Percentiles rank a stretch among this genome's conserved stretches.
Evolutionary conservation across 2,113 vertebrate species (phyloP).

Genomic region (Anguilla rostrata): DNA sequence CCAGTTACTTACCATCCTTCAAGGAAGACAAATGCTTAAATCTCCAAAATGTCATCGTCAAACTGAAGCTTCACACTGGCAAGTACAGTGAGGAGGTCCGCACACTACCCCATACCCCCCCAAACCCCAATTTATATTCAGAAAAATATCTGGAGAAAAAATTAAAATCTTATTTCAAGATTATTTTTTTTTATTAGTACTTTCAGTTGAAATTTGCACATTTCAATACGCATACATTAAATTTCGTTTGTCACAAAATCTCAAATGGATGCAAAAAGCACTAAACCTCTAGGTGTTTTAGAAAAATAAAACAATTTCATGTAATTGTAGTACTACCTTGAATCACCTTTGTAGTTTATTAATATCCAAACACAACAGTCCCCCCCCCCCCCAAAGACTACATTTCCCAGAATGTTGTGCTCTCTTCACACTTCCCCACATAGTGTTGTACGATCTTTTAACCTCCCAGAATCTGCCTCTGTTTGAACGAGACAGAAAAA

Average conservation of each 20-base stretch:
- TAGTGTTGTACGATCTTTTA: conserved; percentile 25
- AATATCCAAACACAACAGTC: conserved; percentile 48
- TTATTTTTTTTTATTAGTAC: neutral
- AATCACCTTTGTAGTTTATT: conserved; percentile 21
- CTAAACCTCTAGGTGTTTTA: conserved; percentile 41
- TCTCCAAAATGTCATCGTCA: too few species aligned
- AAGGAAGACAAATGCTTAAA: too few species aligned
- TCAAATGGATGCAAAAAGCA: conserved; percentile 40
- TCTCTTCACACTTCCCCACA: conserved; percentile 28
- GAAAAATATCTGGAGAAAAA: neutral
- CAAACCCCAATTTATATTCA: too few species aligned
- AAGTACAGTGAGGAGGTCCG: too few species aligned
- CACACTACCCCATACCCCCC: too few species aligned
- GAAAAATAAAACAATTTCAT: conserved; percentile 52
- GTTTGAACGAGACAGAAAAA: conserved; percentile 31
- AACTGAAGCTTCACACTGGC: too few species aligned
- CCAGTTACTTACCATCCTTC: too few species aligned
- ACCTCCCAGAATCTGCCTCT: conserved; percentile 41
- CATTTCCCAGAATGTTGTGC: conserved; percentile 33
- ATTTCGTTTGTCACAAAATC: conserved; percentile 35
- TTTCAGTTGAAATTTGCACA: conserved; percentile 24
- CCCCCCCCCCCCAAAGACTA: conserved; percentile 14
- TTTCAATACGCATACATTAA: conserved; percentile 24
- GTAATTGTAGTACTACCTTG: conserved; percentile 36
- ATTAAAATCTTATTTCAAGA: neutral